Conservation (phyloP, 1,140 invertebrate genomes). For the Nomia melanderi region DNA sequence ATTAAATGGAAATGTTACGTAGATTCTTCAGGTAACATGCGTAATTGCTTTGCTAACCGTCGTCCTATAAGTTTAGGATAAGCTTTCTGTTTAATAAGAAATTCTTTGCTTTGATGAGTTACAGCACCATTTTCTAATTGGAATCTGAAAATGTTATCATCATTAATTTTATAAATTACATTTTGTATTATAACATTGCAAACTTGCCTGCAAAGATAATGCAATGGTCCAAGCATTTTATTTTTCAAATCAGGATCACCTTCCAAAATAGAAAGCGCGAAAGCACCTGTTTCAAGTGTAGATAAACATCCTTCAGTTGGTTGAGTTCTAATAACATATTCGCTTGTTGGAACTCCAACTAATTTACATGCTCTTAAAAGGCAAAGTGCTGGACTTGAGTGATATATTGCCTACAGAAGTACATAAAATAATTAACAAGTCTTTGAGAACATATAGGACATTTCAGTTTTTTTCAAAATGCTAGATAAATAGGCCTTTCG, state of each 20-base stretch:
- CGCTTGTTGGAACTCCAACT: conserved; percentile 86
- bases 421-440: neutral
- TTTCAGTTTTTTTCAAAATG: too few relatives aligned
- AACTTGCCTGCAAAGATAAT: conserved; percentile 88
- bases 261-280: conserved; percentile 91
- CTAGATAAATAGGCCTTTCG: too few relatives aligned
- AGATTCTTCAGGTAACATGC: conserved; percentile 72
- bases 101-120: conserved; percentile 95
- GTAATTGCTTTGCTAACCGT: conserved; percentile 84
- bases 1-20: conserved; percentile 49
- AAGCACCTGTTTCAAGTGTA: conserved; percentile 93
- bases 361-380: conserved; percentile 89
- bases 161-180: neutral
- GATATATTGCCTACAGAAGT: conserved; percentile 85
- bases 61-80: conserved; percentile 93
- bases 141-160: conserved; percentile 72
- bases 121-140: conserved; percentile 95
- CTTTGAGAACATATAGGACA: neutral
- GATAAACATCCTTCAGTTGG: conserved; percentile 95
- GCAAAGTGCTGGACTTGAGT: conserved; percentile 86
- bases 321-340: conserved; percentile 96
- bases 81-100: conserved; percentile 90
- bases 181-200: neutral
- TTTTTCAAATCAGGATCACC: conserved; percentile 84
- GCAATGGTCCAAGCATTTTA: conserved; percentile 88